Base-by-base conservation (phyloP, 2,113 vertebrate genomes). In the Callorhinus ursinus region DNA sequence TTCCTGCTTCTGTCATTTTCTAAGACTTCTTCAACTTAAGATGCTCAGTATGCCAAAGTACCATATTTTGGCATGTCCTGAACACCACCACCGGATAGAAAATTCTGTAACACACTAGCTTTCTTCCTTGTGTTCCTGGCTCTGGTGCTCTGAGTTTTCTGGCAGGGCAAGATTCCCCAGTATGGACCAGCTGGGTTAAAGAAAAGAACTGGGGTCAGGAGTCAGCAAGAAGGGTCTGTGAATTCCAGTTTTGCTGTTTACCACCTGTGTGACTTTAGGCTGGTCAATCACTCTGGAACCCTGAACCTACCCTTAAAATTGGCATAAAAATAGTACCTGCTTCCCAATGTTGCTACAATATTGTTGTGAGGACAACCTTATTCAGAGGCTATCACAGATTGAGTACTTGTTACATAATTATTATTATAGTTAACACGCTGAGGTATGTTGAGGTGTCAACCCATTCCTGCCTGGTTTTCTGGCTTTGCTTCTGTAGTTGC, bases 401-500 rank as follows among this genome's bases (percentile, higher is more conserved):
- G 63, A 28, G 1, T 74, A 57, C 12, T 82, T 65, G 59, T 46
- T 46, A 81, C 2, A 67, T 49, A 69, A 15, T 10, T 31, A 39
- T 53, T 79, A 55, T 69, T 63, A 33, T 72, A 7, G 93, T 72
- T 19, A 93, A 57, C 3, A 42, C 69, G 2, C 33, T 61, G 90
- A 33, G 14, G 21, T 84, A 65, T 59, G 36, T 72, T 85, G 46
- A 82, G 18, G 12, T 39, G 46, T 59, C 36, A 82, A 31, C 5
- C 3, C 7, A 51, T 79, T 93, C 12, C 82, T 94, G 9, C 42
- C 22, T 51, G 26, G 22, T 80, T 76, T 76, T 53, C 14, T 65
- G 55, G 21, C 16, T 83, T 97, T 65, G 59, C 19, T 89, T 89
- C 26, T 76, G 2, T 77, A 76, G 57, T 84, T 88, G 46, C 57